A percentile compares a stretch with the other conserved stretches of the same genome.
These are phyloP conservation scores for Brachionus calyciflorus DNA, from an alignment of 1,140 invertebrate species.

Conservation along the genomic window DNA sequence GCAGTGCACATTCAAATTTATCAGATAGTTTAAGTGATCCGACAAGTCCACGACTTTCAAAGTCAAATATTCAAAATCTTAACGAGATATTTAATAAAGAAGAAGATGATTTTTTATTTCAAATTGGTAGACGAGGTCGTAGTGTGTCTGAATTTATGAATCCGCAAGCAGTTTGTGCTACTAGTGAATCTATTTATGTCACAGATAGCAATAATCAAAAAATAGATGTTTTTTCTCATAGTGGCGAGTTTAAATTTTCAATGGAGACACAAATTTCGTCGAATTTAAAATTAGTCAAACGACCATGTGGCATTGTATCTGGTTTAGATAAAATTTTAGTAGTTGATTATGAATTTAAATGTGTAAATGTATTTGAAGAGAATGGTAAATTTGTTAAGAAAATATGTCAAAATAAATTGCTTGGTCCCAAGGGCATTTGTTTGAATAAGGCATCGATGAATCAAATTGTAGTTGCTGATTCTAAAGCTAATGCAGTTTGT, in stretches of 20 bases:
- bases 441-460: constrained; percentile 61
- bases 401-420: constrained; percentile 64
- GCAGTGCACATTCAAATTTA: neutral
- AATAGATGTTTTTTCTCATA: constrained; percentile 52
- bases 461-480: constrained; percentile 66
- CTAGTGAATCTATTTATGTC: constrained; percentile 62
- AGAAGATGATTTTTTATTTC: constrained; percentile 43
- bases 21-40: constrained; percentile 17
- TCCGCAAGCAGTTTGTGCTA: constrained; percentile 63
- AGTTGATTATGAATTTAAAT: constrained; percentile 65
- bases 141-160: constrained; percentile 66
- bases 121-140: constrained; percentile 62
- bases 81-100: neutral
- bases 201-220: constrained; percentile 67
- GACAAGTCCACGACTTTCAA: neutral
- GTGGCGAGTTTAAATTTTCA: constrained; percentile 56
- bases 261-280: constrained; percentile 63
- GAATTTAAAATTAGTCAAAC: constrained; percentile 62
- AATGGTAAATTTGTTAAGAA: constrained; percentile 65
- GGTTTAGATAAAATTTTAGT: constrained; percentile 64
- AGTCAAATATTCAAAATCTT: neutral
- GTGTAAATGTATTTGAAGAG: constrained; percentile 64
- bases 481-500: constrained; percentile 64
- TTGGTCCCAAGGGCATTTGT: constrained; percentile 65
- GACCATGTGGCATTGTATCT: constrained; percentile 64